Evolutionary conservation across 2,797 vertebrate species (phyloP), one percentile per base, ranked within the genome.

Genomic region (Babyrousa celebensis): DNA sequence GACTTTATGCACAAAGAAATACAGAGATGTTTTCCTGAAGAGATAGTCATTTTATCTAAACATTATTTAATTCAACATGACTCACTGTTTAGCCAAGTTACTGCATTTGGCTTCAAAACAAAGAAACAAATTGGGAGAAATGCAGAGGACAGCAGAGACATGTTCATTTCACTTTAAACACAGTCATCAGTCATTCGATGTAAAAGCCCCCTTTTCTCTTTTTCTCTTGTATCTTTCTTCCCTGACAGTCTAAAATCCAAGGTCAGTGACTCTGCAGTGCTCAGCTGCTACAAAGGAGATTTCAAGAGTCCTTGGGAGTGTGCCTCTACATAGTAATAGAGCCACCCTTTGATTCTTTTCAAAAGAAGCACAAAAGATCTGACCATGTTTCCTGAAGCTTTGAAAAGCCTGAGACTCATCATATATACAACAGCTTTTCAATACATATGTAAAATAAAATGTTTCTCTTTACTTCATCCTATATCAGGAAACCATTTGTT

Each of bases 31-130:
- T 95, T 97, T 90, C 88, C 88, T 52, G 93, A 95, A 95, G 71
- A 96, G 87, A 85, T 56, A 96, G 93, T 43, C 94, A 92, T 91
- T 97, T 97, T 92, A 95, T 97, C 87, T 95, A 96, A 54, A 96
- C 94, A 96, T 93, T 97, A 95, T 92, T 75, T 62, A 86, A 74
- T 58, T 36, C 36, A 85, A 2, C 16, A 82, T 96, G 94, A 92
- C 70, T 96, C 65, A 89, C 21, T 95, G 96, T 96, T 98, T 97
- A 96, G 78, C 16, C 78, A 92, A 93, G 65, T 94, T 40, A 92
- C 54, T 80, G 21, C n/a, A 68, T 60, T 96, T 97, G 95, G 95
- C 85, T 88, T 80, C 78, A 93, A 98, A 95, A 17, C 43, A 98
- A 89, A 97, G 78, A 78, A 82, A 95, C 12, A 87, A 89, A 25